Evolutionary conservation across 2,888 invertebrate genomes (phyloP).

Genomic region (Habrosyne pyritoides): DNA sequence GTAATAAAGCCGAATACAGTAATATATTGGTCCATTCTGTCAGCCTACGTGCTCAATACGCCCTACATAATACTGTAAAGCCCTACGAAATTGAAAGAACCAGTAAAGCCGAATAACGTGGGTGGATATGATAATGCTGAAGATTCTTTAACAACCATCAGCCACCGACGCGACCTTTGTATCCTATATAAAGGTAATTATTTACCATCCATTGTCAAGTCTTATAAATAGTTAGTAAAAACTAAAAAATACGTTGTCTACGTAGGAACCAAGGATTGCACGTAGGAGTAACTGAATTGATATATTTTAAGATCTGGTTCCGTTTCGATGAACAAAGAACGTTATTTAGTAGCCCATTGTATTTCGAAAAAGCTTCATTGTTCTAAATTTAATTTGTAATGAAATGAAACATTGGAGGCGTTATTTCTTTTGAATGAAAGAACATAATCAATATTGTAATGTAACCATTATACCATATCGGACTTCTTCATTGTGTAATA

Average conservation of each 20-base stretch:
- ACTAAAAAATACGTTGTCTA: constrained; percentile 14
- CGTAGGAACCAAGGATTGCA: constrained; percentile 45
- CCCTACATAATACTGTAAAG: constrained; percentile 35
- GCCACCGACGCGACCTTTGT: constrained; percentile 34
- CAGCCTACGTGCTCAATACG: constrained; percentile 42
- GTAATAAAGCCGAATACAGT: constrained; percentile 29
- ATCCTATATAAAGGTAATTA: background rate
- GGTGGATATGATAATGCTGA: constrained; percentile 65
- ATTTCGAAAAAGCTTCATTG: constrained; percentile 52
- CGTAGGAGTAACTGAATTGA: constrained; percentile 64
- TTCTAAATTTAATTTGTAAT: constrained; percentile 40
- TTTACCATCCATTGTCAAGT: no score
- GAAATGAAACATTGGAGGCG: constrained; percentile 12
- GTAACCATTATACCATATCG: constrained; percentile 2
- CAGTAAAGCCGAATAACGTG: constrained; percentile 45
- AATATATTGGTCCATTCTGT: constrained; percentile 33
- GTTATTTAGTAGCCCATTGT: constrained; percentile 59
- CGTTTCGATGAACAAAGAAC: constrained; percentile 52
- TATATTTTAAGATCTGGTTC: constrained; percentile 54
- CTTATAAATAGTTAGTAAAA: no score
- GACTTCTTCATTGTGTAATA: background rate
- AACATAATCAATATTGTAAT: constrained; percentile 5
- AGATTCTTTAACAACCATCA: constrained; percentile 44
- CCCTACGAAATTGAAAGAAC: no score
- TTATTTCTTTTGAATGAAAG: background rate